A percentile compares a stretch with the other conserved stretches of the same genome.
These are phyloP conservation scores for Adelosebastes latens DNA, from an alignment of 2,797 vertebrate genomes.

Conservation along the genomic window DNA sequence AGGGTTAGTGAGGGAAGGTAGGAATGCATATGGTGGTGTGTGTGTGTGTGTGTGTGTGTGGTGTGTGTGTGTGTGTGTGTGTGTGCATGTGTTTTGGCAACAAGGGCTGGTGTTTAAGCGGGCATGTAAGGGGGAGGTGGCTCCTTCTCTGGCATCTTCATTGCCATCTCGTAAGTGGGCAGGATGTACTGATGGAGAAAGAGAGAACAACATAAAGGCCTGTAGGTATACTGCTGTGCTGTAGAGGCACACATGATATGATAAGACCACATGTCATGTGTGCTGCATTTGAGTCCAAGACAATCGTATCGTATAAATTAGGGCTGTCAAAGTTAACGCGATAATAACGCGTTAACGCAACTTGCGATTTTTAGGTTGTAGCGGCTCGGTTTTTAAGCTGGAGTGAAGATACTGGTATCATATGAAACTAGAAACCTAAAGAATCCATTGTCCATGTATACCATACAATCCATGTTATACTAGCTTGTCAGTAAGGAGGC, in stretches of 20 bases:
- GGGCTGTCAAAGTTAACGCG: too few species aligned
- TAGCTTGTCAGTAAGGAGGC: too few species aligned
- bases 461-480: too few species aligned
- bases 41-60: neutral
- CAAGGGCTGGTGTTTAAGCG: conserved; percentile 83
- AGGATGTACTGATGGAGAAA: conserved; percentile 89
- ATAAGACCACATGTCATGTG: neutral
- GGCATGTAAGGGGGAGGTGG: conserved; percentile 96
- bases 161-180: conserved; percentile 98
- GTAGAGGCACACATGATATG: neutral
- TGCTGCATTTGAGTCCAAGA: neutral
- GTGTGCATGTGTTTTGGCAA: conserved; percentile 52
- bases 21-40: conserved; percentile 67
- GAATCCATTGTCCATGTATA: too few species aligned
- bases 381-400: too few species aligned
- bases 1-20: conserved; percentile 48
- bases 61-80: conserved; percentile 1
- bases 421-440: too few species aligned
- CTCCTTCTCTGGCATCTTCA: conserved; percentile 99
- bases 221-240: neutral
- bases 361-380: too few species aligned
- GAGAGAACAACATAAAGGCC: neutral
- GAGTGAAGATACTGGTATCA: too few species aligned
- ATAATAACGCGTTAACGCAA: too few species aligned
- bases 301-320: too few species aligned